Evolutionary conservation across 2,797 vertebrate genomes (phyloP).

Genomic region (Oreochromis grahami): DNA sequence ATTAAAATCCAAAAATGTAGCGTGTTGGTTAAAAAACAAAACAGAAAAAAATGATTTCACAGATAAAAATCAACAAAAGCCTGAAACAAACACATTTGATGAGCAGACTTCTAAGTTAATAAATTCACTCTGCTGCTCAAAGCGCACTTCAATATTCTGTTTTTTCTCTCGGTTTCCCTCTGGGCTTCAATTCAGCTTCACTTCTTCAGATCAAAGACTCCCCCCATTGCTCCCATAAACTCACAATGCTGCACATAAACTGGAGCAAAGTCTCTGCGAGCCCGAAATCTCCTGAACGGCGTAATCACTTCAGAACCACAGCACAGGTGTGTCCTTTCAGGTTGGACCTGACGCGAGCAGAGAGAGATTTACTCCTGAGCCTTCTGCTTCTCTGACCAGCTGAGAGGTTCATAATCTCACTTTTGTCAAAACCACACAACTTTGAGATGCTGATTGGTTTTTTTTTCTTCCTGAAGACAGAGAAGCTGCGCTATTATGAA

Average conservation of each 20-base stretch:
- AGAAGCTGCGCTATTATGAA: background rate
- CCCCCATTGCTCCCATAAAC: slow-evolving; percentile 6
- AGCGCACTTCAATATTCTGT: slow-evolving; percentile 16
- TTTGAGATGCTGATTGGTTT: background rate
- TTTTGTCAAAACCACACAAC: background rate
- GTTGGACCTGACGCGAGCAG: background rate
- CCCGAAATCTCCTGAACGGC: background rate
- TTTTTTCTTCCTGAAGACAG: background rate
- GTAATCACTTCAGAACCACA: background rate
- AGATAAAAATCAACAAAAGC: slow-evolving; percentile 3
- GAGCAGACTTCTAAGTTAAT: background rate
- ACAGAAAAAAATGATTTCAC: background rate
- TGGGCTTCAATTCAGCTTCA: slow-evolving; percentile 8
- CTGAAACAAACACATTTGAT: background rate
- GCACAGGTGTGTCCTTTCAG: background rate
- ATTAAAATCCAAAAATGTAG: background rate
- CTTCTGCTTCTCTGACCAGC: background rate
- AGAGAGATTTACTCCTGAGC: background rate
- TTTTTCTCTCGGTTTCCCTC: slow-evolving; percentile 9
- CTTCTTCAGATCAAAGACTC: slow-evolving; percentile 47
- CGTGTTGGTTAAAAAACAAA: background rate
- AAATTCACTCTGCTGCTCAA: slow-evolving; percentile 9
- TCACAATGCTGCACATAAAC: slow-evolving; percentile 13
- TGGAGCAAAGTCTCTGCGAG: slow-evolving; percentile 10
- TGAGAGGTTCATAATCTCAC: background rate